phyloP scores from a whole-genome alignment of 2,888 invertebrate genomes.

The Schizotus pectinicornis region DNA sequence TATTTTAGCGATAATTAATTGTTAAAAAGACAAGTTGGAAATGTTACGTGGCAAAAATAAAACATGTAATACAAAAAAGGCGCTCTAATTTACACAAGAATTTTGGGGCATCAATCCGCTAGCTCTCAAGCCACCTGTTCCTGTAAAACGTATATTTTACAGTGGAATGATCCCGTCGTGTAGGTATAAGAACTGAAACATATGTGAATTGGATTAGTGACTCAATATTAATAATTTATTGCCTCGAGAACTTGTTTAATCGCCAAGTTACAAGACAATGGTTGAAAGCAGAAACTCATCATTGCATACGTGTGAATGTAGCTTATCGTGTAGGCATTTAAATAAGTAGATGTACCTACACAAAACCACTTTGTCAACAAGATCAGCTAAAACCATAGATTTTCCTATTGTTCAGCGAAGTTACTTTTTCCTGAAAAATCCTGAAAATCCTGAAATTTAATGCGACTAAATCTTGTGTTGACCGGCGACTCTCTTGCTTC shows the following conservation, averaged over 20 bases:
- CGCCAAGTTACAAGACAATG: neutral
- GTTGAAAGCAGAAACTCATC: conserved; percentile 2
- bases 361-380: conserved; percentile 9
- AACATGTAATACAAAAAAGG: too few species aligned
- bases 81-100: too few species aligned
- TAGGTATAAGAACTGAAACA: neutral
- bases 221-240: conserved; percentile 8
- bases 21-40: too few species aligned
- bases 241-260: conserved; percentile 1
- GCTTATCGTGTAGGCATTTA: neutral
- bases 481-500: too few species aligned
- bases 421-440: too few species aligned
- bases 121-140: too few species aligned
- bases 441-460: neutral
- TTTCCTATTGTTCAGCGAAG: neutral
- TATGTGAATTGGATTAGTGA: conserved; percentile 5
- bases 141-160: too few species aligned
- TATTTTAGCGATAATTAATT: too few species aligned
- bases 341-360: conserved; percentile 3
- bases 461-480: too few species aligned
- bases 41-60: too few species aligned
- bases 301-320: conserved; percentile 8
- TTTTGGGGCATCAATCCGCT: too few species aligned
- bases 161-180: too few species aligned
- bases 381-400: neutral